Evolutionary conservation across 2,113 vertebrate species (phyloP), one percentile per base, ranked within the genome.

Genomic region (Bubalus kerabau): DNA sequence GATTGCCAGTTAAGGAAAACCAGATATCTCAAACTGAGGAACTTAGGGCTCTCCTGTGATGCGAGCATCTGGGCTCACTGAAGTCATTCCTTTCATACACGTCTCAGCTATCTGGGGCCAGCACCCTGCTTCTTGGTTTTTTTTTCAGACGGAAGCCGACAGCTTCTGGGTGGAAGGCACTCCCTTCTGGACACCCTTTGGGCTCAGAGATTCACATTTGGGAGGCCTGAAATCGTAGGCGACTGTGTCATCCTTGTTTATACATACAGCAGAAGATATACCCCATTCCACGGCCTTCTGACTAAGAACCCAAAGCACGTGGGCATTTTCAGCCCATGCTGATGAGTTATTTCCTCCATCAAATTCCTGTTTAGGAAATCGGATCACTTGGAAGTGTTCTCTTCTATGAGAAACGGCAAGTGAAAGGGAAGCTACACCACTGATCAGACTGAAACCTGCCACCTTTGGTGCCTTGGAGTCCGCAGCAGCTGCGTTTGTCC

Each of bases 241-340:
- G 0, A 26, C 71, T 43, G 36, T 76, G 71, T 43, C 21, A 43
- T 3, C 71, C 23, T 71, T 76, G 36, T 14, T 43, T 24, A 76
- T 26, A 40, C 21, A 24, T 7, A 24, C 1, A 6, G 71, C 36
- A 26, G 71, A 36, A 43, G 36, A 76, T 14, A 26, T 0, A 43
- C 36, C 36, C 23, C 71, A 76, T 26, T 24, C 12, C 71, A 76
- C 6, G 0, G 71, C 36, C 26, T 67, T 19, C 30, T n/a, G 57
- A 54, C 2, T 0, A 0, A 8, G 88, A 56, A 12, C 3, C 26
- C 43, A 50, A 2, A 8, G 57, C 14, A 56, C 4, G 11, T 17
- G 30, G 30, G 15, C 28, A 16, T 28, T 76, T 43, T 52, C 1
- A 48, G 19, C 59, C 52, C 48, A 40, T 0, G 21, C 4, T 12